Conservation (phyloP, 1,140 invertebrate species). For the Asobara japonica region DNA sequence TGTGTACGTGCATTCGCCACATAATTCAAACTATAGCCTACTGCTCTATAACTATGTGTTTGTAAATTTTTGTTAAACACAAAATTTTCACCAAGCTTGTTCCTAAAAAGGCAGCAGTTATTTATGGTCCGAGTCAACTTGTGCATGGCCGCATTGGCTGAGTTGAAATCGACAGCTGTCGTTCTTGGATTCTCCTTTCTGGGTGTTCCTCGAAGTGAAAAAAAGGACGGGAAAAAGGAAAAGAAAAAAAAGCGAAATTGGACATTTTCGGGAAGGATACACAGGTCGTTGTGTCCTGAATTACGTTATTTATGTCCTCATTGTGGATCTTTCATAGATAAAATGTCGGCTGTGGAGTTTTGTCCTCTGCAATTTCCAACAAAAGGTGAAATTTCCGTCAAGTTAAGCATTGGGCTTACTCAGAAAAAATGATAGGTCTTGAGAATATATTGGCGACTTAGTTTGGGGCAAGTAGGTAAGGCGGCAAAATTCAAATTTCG, state of each 20-base stretch:
- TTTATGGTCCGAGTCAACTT: slow-evolving; percentile 13
- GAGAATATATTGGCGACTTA: too few relatives aligned
- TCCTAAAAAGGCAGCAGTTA: slow-evolving; percentile 42
- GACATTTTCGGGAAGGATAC: slow-evolving; percentile 16
- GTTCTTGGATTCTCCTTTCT: neutral
- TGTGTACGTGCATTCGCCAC: too few relatives aligned
- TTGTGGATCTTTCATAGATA: slow-evolving; percentile 55
- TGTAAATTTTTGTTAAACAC: neutral
- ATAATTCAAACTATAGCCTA: neutral
- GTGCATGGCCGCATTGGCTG: neutral
- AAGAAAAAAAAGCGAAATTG: slow-evolving; percentile 15
- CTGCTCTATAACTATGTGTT: neutral
- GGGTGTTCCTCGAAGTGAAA: neutral
- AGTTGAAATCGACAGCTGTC: slow-evolving; percentile 33
- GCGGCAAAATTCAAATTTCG: too few relatives aligned
- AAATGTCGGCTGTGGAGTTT: slow-evolving; percentile 6
- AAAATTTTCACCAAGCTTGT: slow-evolving; percentile 25
- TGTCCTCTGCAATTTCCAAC: too few relatives aligned
- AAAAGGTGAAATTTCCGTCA: too few relatives aligned
- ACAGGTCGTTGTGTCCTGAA: slow-evolving; percentile 41
- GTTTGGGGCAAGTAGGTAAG: too few relatives aligned
- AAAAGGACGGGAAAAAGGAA: slow-evolving; percentile 3
- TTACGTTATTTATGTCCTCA: slow-evolving; percentile 57
- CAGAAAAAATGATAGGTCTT: too few relatives aligned
- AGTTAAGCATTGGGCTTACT: too few relatives aligned